These are phyloP conservation scores for Lucinisca nassula DNA, from an alignment of 2,888 invertebrate species.

Conservation along the genomic window DNA sequence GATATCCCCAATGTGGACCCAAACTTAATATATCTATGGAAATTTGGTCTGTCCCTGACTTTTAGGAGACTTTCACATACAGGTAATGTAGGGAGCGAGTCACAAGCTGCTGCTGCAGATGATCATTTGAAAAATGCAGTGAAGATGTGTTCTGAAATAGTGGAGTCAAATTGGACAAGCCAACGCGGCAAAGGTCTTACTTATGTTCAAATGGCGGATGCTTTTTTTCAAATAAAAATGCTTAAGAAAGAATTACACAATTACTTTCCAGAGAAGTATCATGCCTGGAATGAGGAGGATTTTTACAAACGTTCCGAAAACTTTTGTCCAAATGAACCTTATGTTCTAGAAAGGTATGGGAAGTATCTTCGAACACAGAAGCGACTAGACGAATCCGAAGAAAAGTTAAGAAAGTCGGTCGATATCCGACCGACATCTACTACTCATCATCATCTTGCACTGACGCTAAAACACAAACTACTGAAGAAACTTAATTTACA, in stretches of 20 bases:
- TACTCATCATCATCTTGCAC: background rate
- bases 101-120: background rate
- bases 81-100: background rate
- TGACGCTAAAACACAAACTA: background rate
- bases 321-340: background rate
- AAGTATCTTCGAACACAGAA: background rate
- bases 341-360: background rate
- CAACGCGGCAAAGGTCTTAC: background rate
- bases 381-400: background rate
- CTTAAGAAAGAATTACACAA: no score
- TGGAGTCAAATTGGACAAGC: background rate
- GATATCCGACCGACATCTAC: background rate
- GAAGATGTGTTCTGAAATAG: background rate
- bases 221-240: no score
- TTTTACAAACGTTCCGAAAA: background rate
- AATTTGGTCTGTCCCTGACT: background rate
- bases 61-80: background rate
- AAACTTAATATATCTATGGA: background rate
- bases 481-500: background rate
- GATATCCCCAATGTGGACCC: background rate
- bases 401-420: background rate
- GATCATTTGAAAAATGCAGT: background rate
- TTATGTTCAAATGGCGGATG: background rate
- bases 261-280: background rate
- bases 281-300: background rate